These are phyloP conservation scores for Aselliscus stoliczkanus DNA, from an alignment of 2,797 vertebrate species.

Conservation along the genomic window DNA sequence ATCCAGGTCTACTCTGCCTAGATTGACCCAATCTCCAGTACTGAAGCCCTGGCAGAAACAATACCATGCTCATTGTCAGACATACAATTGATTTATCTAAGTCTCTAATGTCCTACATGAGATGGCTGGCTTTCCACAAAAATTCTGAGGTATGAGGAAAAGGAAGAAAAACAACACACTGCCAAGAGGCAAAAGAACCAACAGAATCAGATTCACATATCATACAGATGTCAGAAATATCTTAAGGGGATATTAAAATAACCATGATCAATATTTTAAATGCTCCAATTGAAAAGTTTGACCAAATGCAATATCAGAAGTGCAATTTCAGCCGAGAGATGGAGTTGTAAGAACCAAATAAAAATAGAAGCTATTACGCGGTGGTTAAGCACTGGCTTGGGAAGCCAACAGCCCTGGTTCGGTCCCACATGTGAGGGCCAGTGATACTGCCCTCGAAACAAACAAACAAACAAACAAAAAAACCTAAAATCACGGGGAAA, in stretches of 20 bases:
- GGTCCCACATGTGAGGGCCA: too few species aligned
- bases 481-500: too few species aligned
- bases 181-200: neutral
- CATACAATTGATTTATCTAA: neutral
- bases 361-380: neutral
- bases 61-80: neutral
- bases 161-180: neutral
- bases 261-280: neutral
- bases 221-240: neutral
- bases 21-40: neutral
- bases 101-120: neutral
- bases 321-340: neutral
- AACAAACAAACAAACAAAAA: too few species aligned
- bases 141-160: neutral
- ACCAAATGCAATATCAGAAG: neutral
- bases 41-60: neutral
- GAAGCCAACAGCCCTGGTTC: too few species aligned
- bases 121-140: neutral
- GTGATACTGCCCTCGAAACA: too few species aligned
- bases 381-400: too few species aligned
- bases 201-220: neutral
- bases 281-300: neutral
- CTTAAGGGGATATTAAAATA: neutral
- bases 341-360: neutral
- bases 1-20: neutral